Base-by-base conservation (phyloP, 2,113 vertebrate species). In the Hepsetus odoe region DNA sequence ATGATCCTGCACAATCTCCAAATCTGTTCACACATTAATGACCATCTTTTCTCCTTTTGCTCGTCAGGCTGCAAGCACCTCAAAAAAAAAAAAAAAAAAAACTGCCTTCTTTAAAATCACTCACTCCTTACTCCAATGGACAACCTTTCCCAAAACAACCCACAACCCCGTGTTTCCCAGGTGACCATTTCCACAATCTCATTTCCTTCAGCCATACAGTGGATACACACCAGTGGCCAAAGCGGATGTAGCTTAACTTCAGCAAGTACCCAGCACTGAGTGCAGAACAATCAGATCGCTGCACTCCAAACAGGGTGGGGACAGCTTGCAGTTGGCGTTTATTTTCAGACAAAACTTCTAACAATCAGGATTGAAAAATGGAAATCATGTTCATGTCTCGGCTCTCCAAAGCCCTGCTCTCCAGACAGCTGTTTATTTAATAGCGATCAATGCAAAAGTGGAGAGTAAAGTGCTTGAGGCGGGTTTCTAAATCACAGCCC, bases 131-230 rank as follows among this genome's bases (percentile, higher is more conserved):
- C n/a, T 40, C 2, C 30, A 42, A 58, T 13, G 10, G n/a, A 33
- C 35, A 18, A 14, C 28, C 51, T 18, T 18, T 20, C 22, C 26
- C 61, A 55, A n/a, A 61, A 42, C 24, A 18, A 35, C 9, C 59
- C 64, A 58, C 49, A 49, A 40, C 32, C 61, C 40, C 38, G 4
- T 38, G 14, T 58, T 65, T 55, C 55, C 42, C 72, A 76, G 35
- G 30, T 58, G 51, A 69, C 64, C 5, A 10, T 30, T 56, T 53
- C 30, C 72, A 62, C 66, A 75, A 83, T 76, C 64, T 62, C 74
- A 58, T n/a, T 65, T 76, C 56, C 71, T 82, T 55, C 53, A 82
- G 64, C 28, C 62, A 3, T 22, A 8, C 32, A 79, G 53, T 68
- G 53, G 59, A 55, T 68, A 81, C 44, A 61, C 35, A 28, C 26